Evolutionary conservation across 92 coral and sea anemone genomes (phyloP).

Genomic region (Phenganax stokvisi): DNA sequence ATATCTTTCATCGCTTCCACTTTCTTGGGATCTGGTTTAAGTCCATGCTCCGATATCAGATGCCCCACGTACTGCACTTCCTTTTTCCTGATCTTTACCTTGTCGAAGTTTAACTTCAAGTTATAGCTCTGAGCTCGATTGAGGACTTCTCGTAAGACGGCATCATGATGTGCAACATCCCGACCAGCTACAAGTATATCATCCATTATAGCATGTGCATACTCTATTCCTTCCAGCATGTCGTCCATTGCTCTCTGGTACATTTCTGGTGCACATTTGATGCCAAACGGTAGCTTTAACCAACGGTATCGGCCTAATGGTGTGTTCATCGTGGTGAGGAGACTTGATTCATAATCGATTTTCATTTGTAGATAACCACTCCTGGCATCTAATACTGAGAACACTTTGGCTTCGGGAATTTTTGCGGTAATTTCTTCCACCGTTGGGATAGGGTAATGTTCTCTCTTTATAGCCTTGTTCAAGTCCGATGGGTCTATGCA

Average conservation of each 20-base stretch:
- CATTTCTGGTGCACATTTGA: too few relatives aligned
- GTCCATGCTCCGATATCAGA: constrained; percentile 46
- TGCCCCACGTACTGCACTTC: constrained; percentile 54
- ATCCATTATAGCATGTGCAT: too few relatives aligned
- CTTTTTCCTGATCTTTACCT: constrained; percentile 45
- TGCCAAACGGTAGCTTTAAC: too few relatives aligned
- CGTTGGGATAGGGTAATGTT: constrained; percentile 50
- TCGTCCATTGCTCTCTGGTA: too few relatives aligned
- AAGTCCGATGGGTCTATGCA: constrained; percentile 48
- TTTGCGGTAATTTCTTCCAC: constrained; percentile 43
- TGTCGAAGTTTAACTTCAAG: constrained; percentile 38
- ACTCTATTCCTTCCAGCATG: too few relatives aligned
- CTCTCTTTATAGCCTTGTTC: constrained; percentile 46
- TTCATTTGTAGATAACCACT: constrained; percentile 57
- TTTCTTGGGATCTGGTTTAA: constrained; percentile 52
- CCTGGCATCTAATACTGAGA: constrained; percentile 49
- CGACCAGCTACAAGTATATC: constrained; percentile 35
- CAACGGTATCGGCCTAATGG: too few relatives aligned
- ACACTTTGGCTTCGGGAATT: not conserved
- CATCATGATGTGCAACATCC: constrained; percentile 46
- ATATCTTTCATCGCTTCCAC: constrained; percentile 50
- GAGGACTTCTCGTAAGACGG: constrained; percentile 38
- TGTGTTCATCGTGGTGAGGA: too few relatives aligned
- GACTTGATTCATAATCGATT: constrained; percentile 42
- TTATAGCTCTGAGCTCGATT: too few relatives aligned